phyloP scores from a whole-genome alignment of 1,140 invertebrate species.

The Trypoxylus dichotomus region DNA sequence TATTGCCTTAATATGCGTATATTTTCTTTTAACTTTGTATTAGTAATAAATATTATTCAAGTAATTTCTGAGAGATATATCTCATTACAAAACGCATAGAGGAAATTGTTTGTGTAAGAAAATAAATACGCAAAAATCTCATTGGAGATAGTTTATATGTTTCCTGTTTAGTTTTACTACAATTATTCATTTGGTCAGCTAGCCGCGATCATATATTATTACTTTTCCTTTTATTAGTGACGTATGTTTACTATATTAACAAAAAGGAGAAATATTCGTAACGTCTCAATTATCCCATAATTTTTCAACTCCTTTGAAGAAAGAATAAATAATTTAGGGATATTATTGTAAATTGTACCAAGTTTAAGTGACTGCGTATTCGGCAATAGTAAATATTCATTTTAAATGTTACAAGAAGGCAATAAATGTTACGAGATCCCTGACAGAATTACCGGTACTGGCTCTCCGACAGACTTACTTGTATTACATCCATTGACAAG shows the following conservation, averaged over 20 bases:
- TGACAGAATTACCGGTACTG: constrained; percentile 8
- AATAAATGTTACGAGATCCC: constrained; percentile 19
- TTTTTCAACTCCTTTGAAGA: constrained; percentile 15
- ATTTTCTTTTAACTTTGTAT: background rate
- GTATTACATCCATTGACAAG: constrained; percentile 23
- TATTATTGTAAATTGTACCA: constrained; percentile 24
- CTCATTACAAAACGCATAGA: background rate
- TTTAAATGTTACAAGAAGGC: constrained; percentile 11
- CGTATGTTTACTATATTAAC: constrained; percentile 20
- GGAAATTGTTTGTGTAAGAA: constrained; percentile 14
- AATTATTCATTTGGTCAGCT: constrained; percentile 20
- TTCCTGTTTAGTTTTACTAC: constrained; percentile 21
- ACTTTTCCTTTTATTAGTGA: constrained; percentile 14
- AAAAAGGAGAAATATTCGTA: constrained; percentile 8
- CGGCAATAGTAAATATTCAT: constrained; percentile 25
- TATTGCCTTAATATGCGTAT: background rate
- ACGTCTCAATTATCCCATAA: constrained; percentile 13
- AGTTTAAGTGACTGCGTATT: constrained; percentile 11
- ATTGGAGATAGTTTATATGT: background rate
- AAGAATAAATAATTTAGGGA: constrained; percentile 21
- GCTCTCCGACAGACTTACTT: constrained; percentile 17
- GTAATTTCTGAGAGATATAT: constrained; percentile 20
- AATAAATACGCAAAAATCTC: background rate
- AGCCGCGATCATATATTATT: constrained; percentile 17
- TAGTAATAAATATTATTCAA: constrained; percentile 13